Base-by-base conservation (phyloP, 1,140 invertebrate species). In the Drosophila baimaii region DNA sequence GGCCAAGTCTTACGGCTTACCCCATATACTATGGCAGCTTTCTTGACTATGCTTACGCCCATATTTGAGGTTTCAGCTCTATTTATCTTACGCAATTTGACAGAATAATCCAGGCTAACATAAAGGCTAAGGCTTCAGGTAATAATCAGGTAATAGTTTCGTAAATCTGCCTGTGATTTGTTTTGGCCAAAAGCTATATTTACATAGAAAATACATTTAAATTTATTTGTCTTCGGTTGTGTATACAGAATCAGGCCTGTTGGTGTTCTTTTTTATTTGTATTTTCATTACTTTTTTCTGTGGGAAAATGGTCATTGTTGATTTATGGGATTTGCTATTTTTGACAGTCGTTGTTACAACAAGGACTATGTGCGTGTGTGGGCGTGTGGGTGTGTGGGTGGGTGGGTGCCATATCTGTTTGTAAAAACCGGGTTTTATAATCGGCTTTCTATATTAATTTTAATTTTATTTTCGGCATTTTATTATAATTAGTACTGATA, bases 381-480 rank as follows among this genome's bases (percentile, higher is more conserved):
- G 31, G 52, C 12, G n/a, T 46, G 54, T 25, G 23, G 57, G 35
- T 52, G 51, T 27, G 25, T n/a, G 35, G 39, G 46, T 13, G 33
- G 33, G n/a, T n/a, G n/a, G n/a, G n/a, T n/a, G n/a, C 25, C 41
- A 25, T 69, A 21, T 31, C 3, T 46, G 37, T 64, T 62, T 62
- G 61, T 69, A 43, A 37, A 62, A 78, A 46, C 27, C 23, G 44
- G 61, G 52, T 74, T 84, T 75, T 82, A 90, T 90, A 91, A 91
- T 91, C 83, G 90, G 79, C 86, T 90, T 91, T 91, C 82, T 84
- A 91, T 84, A 90, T 90, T 90, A 90, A 91, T 91, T 91, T 91
- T 88, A 88, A 89, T 88, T 88, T 88, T 88, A 88, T 90, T 90
- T 90, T 90, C 70, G 81, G 77, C 75, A 85, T 90, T 90, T 90